Conservation (phyloP, 2,888 invertebrate species). For the Anorthoa munda region DNA sequence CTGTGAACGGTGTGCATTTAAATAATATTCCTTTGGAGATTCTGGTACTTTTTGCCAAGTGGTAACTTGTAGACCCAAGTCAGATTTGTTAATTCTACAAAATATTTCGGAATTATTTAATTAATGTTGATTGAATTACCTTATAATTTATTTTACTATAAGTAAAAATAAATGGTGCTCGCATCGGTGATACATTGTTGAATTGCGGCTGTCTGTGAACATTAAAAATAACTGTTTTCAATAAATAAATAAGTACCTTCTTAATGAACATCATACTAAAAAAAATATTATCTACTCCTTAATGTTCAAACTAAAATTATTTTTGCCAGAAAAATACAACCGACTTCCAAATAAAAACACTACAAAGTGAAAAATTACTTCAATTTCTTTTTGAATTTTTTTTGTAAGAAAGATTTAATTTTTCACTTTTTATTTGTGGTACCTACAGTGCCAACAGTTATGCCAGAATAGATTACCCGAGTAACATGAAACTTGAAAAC, state of each 20-base stretch:
- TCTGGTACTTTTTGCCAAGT: not conserved
- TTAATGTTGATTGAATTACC: not conserved
- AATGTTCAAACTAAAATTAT: not conserved
- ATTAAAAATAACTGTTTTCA: not conserved
- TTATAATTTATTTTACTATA: not conserved
- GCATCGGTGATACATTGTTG: not conserved
- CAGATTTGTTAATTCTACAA: not conserved
- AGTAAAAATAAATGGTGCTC: not conserved
- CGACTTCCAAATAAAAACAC: too few relatives aligned
- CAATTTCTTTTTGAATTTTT: too few relatives aligned
- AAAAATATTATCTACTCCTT: not conserved
- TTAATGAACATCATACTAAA: not conserved
- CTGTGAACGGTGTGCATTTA: slow-evolving; percentile 15
- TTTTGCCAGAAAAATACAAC: too few relatives aligned
- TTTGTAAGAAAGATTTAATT: too few relatives aligned
- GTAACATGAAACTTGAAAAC: too few relatives aligned
- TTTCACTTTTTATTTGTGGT: too few relatives aligned
- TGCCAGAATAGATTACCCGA: too few relatives aligned
- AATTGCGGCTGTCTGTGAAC: not conserved
- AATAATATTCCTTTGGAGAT: slow-evolving; percentile 2
- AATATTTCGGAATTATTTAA: not conserved
- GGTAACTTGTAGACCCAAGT: too few relatives aligned
- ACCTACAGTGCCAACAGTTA: too few relatives aligned
- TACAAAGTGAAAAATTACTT: too few relatives aligned
- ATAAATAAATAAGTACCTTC: not conserved